Base-by-base conservation (phyloP, 2,888 invertebrate genomes). In the Diadegma fenestrale region DNA sequence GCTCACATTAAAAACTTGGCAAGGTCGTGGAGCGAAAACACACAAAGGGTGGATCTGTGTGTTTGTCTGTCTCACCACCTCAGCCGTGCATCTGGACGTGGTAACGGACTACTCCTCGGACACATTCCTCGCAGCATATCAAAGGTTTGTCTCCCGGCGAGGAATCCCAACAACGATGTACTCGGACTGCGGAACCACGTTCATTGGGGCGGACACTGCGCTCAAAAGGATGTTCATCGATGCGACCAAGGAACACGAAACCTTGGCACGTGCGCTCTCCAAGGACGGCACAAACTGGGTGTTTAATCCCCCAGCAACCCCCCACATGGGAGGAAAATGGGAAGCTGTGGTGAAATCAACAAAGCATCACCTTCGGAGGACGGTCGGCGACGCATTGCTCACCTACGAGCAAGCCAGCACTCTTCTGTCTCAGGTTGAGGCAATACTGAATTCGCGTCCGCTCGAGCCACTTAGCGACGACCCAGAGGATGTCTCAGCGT, bases 241-340 rank as follows among this genome's bases (percentile, higher is more conserved):
- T 0, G 41, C 22, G 0, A 30, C 61, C 0, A 45, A 12, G 7
- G 78, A 81, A 26, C 14, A 68, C 0, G 0, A 61, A 2, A 22
- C 30, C 7, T n/a, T 66, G 26, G n/a, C 61, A 1, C 30, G 76
- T 17, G 51, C 33, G 7, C 30, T 71, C 33, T 51, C 72, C 6
- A 71, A 66, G 26, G 68, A 87, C 30, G 88, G 87, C 17, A 89
- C 88, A 10, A 3, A 82, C 2, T 90, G 90, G 89, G 63, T 85
- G 7, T 91, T 90, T 68, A 90, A 89, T 64, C 89, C 91, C 1
- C 88, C 91, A 0, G 66, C 64, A 4, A 87, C 89, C 4, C 90
- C 90, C 0, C 89, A 91, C 76, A 87, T 89, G 64, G 92, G 89
- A 5, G 91, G 91, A 0, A 78, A 91, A 5, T 90, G 90, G 90